These are phyloP conservation scores for Metallyticus violacea DNA, from an alignment of 2,888 invertebrate species.

Conservation along the genomic window DNA sequence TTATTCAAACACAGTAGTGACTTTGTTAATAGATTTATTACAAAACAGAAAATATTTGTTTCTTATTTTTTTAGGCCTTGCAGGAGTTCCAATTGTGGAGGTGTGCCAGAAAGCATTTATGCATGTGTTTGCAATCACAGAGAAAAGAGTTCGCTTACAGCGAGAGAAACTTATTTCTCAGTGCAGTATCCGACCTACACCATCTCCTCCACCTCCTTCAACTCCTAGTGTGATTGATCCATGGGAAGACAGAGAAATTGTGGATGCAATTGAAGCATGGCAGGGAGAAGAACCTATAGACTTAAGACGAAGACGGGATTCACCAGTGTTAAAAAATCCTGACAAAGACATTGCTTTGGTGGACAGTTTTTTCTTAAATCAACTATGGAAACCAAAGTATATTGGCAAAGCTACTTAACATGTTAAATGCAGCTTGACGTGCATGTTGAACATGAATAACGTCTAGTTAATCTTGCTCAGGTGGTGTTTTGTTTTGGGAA, in stretches of 20 bases:
- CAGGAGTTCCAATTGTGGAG: conserved; percentile 38
- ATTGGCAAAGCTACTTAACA: conserved; percentile 39
- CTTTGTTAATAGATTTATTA: too few relatives aligned
- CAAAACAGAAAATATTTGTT: too few relatives aligned
- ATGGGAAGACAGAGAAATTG: background rate
- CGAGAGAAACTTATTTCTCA: conserved; percentile 50
- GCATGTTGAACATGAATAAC: background rate
- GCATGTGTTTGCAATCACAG: conserved; percentile 54
- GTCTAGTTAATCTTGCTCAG: background rate
- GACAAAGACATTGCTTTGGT: conserved; percentile 53
- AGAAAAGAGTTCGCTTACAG: conserved; percentile 52
- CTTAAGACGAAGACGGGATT: background rate
- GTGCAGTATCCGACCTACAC: background rate
- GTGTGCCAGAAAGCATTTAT: conserved; percentile 57
- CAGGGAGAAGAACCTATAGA: conserved; percentile 8
- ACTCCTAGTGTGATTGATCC: background rate
- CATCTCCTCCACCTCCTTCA: background rate
- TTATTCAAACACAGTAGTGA: too few relatives aligned
- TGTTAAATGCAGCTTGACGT: background rate
- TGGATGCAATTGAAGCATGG: background rate
- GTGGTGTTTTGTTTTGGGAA: conserved; percentile 1
- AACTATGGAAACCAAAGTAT: conserved; percentile 56
- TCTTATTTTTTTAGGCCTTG: background rate
- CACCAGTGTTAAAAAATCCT: conserved; percentile 16
- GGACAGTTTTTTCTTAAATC: conserved; percentile 54